Percentiles rank a stretch among this genome's conserved stretches.
Evolutionary conservation across 2,797 vertebrate genomes (phyloP).

Genomic region (Pseudochromis fuscus): DNA sequence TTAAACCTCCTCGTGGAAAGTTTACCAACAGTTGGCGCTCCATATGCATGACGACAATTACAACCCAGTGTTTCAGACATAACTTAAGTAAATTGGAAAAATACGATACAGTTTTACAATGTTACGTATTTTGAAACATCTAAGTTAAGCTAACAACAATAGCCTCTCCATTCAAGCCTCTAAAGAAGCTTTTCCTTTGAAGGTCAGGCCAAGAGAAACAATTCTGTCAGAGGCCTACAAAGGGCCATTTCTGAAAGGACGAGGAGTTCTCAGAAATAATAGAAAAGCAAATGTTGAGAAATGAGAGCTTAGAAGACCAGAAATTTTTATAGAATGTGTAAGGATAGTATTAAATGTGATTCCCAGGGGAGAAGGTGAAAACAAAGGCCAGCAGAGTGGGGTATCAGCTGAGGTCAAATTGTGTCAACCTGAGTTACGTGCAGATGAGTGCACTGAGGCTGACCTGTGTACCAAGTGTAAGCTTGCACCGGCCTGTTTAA

Average conservation of each 20-base stretch:
- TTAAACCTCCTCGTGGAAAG: slow-evolving; percentile 38
- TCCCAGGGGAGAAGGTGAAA: slow-evolving; percentile 66
- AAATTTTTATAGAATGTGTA: slow-evolving; percentile 70
- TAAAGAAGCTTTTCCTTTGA: slow-evolving; percentile 76
- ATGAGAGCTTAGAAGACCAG: slow-evolving; percentile 78
- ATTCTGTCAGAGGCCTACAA: slow-evolving; percentile 79
- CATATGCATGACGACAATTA: background rate
- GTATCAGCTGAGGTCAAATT: slow-evolving; percentile 82
- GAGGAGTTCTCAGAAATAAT: slow-evolving; percentile 72
- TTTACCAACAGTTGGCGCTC: slow-evolving; percentile 25
- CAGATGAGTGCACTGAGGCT: slow-evolving; percentile 82
- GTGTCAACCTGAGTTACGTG: slow-evolving; percentile 87
- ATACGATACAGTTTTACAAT: slow-evolving; percentile 36
- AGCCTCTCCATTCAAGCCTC: slow-evolving; percentile 70
- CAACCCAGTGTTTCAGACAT: slow-evolving; percentile 3
- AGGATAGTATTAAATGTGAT: slow-evolving; percentile 71
- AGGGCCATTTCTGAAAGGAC: slow-evolving; percentile 72
- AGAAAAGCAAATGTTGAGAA: slow-evolving; percentile 86
- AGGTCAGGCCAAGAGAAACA: slow-evolving; percentile 73
- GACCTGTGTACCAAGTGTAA: slow-evolving; percentile 76
- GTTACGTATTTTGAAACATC: slow-evolving; percentile 59
- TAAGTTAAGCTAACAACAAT: slow-evolving; percentile 74
- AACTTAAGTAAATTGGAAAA: background rate
- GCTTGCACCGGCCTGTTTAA: slow-evolving; percentile 68
- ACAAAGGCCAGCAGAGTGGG: slow-evolving; percentile 76